Base-by-base conservation (phyloP, 2,113 vertebrate species). In the Dasyprocta punctata region DNA sequence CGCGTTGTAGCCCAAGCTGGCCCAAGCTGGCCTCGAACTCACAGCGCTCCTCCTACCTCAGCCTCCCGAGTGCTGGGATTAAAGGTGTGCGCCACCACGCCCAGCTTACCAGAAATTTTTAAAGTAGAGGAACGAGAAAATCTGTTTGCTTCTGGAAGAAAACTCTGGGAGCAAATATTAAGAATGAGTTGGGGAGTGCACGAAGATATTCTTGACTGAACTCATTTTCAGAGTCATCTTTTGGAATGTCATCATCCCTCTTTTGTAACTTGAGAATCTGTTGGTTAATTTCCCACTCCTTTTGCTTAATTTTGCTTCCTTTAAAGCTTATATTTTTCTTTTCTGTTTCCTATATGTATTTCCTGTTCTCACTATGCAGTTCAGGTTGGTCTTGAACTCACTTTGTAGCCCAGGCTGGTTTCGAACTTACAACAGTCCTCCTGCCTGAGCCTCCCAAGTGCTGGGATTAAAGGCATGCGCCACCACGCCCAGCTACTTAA, bases 131-230 rank as follows among this genome's bases (percentile, higher is more conserved):
- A 95, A 61, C 81, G 63, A 90, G 11, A 49, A 26, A 44, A 7
- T 91, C 56, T 92, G n/a, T 88, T 90, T 84, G 49, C 78, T 97
- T 94, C 49, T 63, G 65, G 77, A 90, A 61, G 67, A 56, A 92
- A 67, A 89, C 30, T 88, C 33, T 85, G n/a, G 28, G 33, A 58
- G 71, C 65, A 75, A 1, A 9, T 78, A 28, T 56, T 56, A n/a
- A 94, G 60, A 52, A 56, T 56, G 67, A 12, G 12, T 58, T 77
- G 22, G 75, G 47, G 54, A 84, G 78, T 38, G 20, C 58, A 71
- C 58, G 61, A 58, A 71, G 47, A 26, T 84, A 41, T 65, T 78
- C 38, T 65, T 38, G n/a, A 54, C 82, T 86, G 69, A 60, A 56
- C 7, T 47, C 38, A 56, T 73, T 97, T 92, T 78, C 20, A 7